These are phyloP conservation scores for Caiman crocodilus DNA, from an alignment of 2,797 vertebrate species.

Conservation along the genomic window DNA sequence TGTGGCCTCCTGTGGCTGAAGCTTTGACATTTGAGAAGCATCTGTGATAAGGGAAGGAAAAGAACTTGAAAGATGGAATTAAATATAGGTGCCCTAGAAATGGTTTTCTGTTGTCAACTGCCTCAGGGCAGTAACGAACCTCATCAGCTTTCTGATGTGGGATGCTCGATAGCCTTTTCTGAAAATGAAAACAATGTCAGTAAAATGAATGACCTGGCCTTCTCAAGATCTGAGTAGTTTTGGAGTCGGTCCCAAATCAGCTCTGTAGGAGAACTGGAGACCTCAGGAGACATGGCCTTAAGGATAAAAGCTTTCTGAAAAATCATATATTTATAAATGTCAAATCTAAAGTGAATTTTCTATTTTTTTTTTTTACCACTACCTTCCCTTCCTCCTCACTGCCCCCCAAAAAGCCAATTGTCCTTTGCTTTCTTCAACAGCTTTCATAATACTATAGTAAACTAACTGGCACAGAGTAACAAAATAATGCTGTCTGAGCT, in stretches of 20 bases:
- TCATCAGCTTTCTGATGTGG: not conserved
- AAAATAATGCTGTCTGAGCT: accelerated
- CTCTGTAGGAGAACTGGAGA: not conserved
- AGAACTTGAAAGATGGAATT: not conserved
- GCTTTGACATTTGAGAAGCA: not conserved
- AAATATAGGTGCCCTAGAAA: not conserved
- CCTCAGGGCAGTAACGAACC: no score
- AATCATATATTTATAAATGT: not conserved
- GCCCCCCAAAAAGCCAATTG: accelerated
- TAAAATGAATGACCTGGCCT: not conserved
- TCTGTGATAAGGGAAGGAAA: not conserved
- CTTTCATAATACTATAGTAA: accelerated
- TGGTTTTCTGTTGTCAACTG: not conserved
- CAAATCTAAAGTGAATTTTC: not conserved
- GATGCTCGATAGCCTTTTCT: not conserved
- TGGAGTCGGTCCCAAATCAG: not conserved
- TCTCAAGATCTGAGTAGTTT: not conserved
- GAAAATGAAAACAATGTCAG: not conserved
- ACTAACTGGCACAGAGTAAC: accelerated
- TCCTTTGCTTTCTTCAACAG: not conserved
- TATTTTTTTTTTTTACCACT: not conserved
- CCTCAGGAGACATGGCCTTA: accelerated
- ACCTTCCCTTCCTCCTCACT: no score
- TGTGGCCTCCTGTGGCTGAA: not conserved
- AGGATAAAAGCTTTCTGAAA: accelerated